Conservation (phyloP, 2,113 vertebrate species). For the Aphyosemion australe region DNA sequence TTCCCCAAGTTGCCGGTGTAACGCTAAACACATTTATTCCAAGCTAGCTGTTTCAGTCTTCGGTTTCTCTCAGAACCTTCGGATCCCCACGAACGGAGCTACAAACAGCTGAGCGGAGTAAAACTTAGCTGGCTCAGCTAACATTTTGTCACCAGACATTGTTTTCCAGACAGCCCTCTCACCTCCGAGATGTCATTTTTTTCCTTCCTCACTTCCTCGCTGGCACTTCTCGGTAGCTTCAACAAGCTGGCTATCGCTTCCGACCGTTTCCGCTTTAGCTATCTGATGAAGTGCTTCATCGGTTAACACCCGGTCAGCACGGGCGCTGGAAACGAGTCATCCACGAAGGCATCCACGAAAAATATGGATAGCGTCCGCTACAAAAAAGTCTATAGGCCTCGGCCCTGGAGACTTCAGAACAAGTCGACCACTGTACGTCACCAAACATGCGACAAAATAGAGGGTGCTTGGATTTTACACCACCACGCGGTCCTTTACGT, state of each 20-base stretch:
- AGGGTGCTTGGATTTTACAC: conserved; percentile 35
- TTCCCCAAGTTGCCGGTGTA: conserved; percentile 49
- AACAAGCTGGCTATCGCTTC: conserved; percentile 52
- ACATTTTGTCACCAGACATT: conserved; percentile 27
- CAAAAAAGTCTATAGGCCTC: conserved; percentile 76
- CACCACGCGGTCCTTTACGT: neutral
- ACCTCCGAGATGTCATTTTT: conserved; percentile 96
- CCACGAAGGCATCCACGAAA: conserved; percentile 57
- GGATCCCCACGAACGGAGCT: neutral
- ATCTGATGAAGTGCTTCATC: conserved; percentile 68
- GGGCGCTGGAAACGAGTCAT: conserved; percentile 43
- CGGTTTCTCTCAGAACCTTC: conserved; percentile 17
- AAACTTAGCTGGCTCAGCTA: conserved; percentile 33
- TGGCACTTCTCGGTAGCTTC: conserved; percentile 64
- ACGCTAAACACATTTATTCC: conserved; percentile 20
- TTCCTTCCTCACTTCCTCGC: conserved; percentile 70
- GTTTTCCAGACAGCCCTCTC: conserved; percentile 66
- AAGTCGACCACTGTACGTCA: conserved; percentile 79
- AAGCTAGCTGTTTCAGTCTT: conserved; percentile 13
- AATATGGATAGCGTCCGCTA: conserved; percentile 23
- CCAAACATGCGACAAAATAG: conserved; percentile 75
- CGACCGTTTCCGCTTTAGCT: conserved; percentile 49
- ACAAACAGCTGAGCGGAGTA: conserved; percentile 11
- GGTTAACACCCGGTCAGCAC: conserved; percentile 59
- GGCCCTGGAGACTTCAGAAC: conserved; percentile 70